These are phyloP conservation scores for Stenopsyche tienmushanensis DNA, from an alignment of 1,140 invertebrate genomes.

Conservation along the genomic window DNA sequence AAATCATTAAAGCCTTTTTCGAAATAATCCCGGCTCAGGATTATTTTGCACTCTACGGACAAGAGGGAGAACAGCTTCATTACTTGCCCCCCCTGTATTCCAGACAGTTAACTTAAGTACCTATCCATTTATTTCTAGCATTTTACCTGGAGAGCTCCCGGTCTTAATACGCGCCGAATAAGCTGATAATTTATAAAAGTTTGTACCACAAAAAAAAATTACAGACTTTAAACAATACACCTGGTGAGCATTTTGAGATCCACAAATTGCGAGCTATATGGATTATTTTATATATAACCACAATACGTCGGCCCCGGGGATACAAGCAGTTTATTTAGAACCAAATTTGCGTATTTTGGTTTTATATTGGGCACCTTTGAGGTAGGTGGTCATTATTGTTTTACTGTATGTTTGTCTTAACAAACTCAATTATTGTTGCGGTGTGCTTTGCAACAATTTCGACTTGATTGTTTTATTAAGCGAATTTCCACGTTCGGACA, in stretches of 20 bases:
- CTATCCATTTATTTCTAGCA: slow-evolving; percentile 29
- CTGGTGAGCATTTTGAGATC: too few relatives aligned
- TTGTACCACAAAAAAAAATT: too few relatives aligned
- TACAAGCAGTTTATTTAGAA: too few relatives aligned
- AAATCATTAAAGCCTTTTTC: slow-evolving; percentile 36
- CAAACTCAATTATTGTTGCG: slow-evolving; percentile 29
- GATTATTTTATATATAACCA: too few relatives aligned
- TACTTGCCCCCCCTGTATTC: slow-evolving; percentile 15
- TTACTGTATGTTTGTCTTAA: slow-evolving; percentile 33
- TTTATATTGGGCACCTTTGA: too few relatives aligned
- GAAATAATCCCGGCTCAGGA: slow-evolving; percentile 37
- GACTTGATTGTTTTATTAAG: slow-evolving; percentile 30
- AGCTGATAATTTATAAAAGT: too few relatives aligned
- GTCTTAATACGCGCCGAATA: slow-evolving; percentile 15
- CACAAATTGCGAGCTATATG: too few relatives aligned
- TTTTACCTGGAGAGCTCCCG: neutral
- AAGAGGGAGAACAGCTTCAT: neutral
- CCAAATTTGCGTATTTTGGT: too few relatives aligned
- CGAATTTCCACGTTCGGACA: slow-evolving; percentile 14
- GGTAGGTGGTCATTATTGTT: slow-evolving; percentile 22
- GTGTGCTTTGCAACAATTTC: slow-evolving; percentile 20
- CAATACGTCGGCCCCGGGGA: too few relatives aligned
- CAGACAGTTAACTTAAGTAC: slow-evolving; percentile 23
- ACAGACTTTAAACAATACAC: too few relatives aligned
- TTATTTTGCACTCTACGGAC: slow-evolving; percentile 19